A percentile compares a stretch with the other conserved stretches of the same genome.
Conservation (phyloP, 2,113 vertebrate species). For the Mus spicilegus region DNA sequence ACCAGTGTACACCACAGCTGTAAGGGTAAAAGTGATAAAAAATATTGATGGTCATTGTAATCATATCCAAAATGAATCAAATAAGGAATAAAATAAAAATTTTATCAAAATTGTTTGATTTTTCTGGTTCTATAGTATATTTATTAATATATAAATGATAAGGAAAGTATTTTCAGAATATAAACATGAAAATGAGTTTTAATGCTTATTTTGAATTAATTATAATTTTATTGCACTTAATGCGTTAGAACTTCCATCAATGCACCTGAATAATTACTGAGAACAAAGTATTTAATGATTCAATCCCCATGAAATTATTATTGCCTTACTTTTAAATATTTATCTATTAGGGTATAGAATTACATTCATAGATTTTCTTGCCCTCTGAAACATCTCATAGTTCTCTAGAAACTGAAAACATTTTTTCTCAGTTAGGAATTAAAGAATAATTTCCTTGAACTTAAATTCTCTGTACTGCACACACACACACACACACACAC, state of each 20-base stretch:
- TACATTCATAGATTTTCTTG: conserved; percentile 8
- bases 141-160: conserved; percentile 26
- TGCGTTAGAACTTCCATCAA: background rate
- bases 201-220: conserved; percentile 4
- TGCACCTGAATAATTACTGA: conserved; percentile 7
- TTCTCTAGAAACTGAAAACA: background rate
- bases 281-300: conserved; percentile 41
- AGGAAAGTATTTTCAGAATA: conserved; percentile 30
- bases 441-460: conserved; percentile 41
- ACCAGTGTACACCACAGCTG: background rate
- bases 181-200: background rate
- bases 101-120: conserved; percentile 21
- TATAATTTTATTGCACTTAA: conserved; percentile 16
- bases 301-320: conserved; percentile 12
- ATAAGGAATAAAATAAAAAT: background rate
- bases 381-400: background rate
- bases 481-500: background rate
- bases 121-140: conserved; percentile 16
- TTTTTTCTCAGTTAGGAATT: conserved; percentile 3
- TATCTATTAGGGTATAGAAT: background rate
- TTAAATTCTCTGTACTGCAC: background rate
- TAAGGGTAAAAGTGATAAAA: background rate
- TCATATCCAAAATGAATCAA: background rate
- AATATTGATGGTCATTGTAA: background rate
- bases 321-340: conserved; percentile 46